Evolutionary conservation across 2,888 invertebrate species (phyloP), one percentile per base, ranked within the genome.

Genomic region (Priapulus caudatus): DNA sequence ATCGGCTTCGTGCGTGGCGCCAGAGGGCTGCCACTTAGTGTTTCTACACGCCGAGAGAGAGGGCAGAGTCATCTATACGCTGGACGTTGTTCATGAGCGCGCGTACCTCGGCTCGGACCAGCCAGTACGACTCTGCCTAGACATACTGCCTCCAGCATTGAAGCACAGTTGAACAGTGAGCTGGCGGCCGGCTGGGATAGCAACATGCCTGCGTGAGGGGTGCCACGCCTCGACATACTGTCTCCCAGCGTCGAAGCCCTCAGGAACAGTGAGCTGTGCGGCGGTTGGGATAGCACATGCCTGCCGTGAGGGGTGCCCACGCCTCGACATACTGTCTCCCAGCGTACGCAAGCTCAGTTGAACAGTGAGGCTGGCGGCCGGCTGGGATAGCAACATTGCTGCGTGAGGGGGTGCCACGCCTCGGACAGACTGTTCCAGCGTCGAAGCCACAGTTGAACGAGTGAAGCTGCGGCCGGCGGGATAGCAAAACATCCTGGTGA

Each of bases 21-120:
- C n/a, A n/a, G n/a, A n/a, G n/a, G n/a, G n/a, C n/a, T n/a, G n/a
- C n/a, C n/a, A n/a, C n/a, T n/a, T n/a, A n/a, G n/a, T n/a, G n/a
- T n/a, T 80, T 86, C 59, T 76, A 74, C 54, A 76, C 81, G 2
- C 83, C 85, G n/a, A n/a, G n/a, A 16, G 66, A 73, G 5, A 72
- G 67, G 56, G 58, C 57, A 1, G 66, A 89, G 23, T 79, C 81
- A n/a, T 75, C 81, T 46, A 79, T 81, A 57, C 80, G 87, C 66
- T 84, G 84, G 0, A 68, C 92, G 20, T 91, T 86, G 69, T 69
- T 95, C 50, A 79, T 93, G 75, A 92, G 91, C 47, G 95, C 95
- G 84, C 84, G 56, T 91, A 93, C 65, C 77, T 95, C 58, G 93
- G 93, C 1, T 74, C 93, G 23, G 95, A 97, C 73, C 93, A 95